Conservation (phyloP, 2,888 invertebrate genomes). For the Choreutis nemorana region DNA sequence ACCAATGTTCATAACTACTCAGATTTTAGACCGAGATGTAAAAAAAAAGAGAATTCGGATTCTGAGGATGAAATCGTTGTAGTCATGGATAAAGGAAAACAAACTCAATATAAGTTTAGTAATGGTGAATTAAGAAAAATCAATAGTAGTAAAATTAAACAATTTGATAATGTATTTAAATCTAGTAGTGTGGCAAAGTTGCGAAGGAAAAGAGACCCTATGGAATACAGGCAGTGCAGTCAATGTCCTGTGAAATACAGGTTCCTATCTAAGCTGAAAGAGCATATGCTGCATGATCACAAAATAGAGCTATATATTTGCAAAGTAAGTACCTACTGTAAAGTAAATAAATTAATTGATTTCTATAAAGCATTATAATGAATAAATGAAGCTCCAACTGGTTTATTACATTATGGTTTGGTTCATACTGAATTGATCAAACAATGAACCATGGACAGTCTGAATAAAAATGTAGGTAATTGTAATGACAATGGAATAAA, state of each 20-base stretch:
- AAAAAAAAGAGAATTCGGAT: conserved; percentile 11
- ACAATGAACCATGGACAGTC: no score
- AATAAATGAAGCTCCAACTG: no score
- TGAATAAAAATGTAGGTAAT: no score
- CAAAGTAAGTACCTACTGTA: conserved; percentile 25
- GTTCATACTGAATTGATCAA: no score
- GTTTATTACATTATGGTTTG: no score
- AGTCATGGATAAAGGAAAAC: conserved; percentile 21
- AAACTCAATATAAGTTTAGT: background rate
- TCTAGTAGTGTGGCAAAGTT: conserved; percentile 7
- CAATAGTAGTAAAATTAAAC: background rate
- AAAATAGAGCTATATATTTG: conserved; percentile 35
- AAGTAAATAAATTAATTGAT: no score
- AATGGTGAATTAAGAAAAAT: background rate
- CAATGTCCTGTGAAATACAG: conserved; percentile 41
- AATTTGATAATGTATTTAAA: background rate
- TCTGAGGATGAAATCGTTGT: conserved; percentile 23
- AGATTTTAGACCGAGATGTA: no score
- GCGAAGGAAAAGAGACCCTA: conserved; percentile 33
- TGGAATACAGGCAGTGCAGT: conserved; percentile 33
- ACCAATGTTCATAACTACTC: no score
- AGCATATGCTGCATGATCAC: conserved; percentile 44
- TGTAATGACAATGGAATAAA: no score
- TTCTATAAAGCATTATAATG: no score
- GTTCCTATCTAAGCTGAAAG: conserved; percentile 39